Conservation (phyloP, 2,888 invertebrate species). For the Lampropteryx suffumata region DNA sequence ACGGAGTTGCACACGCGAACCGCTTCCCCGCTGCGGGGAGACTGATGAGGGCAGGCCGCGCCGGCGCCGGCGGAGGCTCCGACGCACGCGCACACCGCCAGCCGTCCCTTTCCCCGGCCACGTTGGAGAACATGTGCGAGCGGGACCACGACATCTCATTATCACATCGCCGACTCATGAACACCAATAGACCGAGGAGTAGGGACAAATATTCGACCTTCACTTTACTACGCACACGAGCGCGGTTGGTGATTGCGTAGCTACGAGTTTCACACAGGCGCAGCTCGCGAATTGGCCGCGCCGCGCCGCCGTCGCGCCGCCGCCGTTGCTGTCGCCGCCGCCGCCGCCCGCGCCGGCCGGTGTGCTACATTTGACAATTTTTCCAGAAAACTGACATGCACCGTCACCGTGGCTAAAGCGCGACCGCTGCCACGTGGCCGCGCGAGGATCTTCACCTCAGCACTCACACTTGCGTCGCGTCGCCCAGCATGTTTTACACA, state of each 20-base stretch:
- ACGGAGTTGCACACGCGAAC: constrained; percentile 75
- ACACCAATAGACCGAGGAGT: constrained; percentile 82
- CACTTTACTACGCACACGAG: constrained; percentile 77
- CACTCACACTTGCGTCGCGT: constrained; percentile 30
- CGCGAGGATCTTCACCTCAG: constrained; percentile 40
- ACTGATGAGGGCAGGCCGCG: constrained; percentile 81
- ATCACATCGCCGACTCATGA: constrained; percentile 79
- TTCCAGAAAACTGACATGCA: constrained; percentile 80
- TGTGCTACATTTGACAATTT: constrained; percentile 80
- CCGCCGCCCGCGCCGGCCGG: constrained; percentile 51
- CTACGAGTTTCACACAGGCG: constrained; percentile 63
- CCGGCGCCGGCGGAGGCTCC: constrained; percentile 77
- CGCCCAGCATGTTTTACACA: constrained; percentile 29
- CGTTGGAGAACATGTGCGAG: constrained; percentile 52
- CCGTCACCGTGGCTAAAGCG: constrained; percentile 64
- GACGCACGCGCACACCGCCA: constrained; percentile 71
- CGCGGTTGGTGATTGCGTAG: constrained; percentile 58
- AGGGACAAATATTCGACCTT: constrained; percentile 82
- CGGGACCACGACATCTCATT: constrained; percentile 72
- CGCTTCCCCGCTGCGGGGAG: constrained; percentile 80
- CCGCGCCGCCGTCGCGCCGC: constrained; percentile 41
- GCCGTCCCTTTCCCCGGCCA: constrained; percentile 64
- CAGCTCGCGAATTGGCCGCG: constrained; percentile 65
- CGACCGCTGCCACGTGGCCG: constrained; percentile 62
- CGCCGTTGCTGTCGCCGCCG: constrained; percentile 40